A percentile compares a stretch with the other conserved stretches of the same genome.
phyloP scores from a whole-genome alignment of 1,140 invertebrate species.

The Phenacoccus solenopsis region DNA sequence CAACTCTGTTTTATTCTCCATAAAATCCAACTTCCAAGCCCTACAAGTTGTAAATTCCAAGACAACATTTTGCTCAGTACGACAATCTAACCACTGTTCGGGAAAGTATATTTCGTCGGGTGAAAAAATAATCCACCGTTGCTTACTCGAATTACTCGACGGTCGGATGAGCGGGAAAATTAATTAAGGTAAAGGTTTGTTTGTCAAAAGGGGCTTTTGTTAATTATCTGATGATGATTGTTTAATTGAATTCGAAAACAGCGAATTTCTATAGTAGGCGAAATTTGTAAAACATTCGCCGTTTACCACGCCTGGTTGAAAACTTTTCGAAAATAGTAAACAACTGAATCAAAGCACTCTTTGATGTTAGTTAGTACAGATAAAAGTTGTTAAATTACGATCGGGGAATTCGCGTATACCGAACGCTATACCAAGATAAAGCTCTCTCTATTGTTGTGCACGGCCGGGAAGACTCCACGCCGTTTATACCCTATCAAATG shows the following conservation, averaged over 20 bases:
- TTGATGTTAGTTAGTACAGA: constrained; percentile 2
- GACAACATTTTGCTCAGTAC: too few relatives aligned
- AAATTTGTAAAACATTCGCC: not conserved
- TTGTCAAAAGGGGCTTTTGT: constrained; percentile 1
- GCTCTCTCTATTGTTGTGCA: not conserved
- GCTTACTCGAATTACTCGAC: not conserved
- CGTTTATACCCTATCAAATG: not conserved
- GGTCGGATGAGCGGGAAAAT: not conserved
- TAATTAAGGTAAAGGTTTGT: constrained; percentile 3
- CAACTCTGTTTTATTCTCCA: too few relatives aligned
- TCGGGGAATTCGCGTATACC: not conserved
- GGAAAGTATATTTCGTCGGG: too few relatives aligned
- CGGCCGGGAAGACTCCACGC: too few relatives aligned
- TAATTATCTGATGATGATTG: constrained; percentile 3
- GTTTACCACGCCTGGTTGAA: not conserved
- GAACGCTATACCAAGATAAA: not conserved
- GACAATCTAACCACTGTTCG: too few relatives aligned
- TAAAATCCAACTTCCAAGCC: too few relatives aligned
- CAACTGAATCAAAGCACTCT: not conserved
- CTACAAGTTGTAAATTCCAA: too few relatives aligned
- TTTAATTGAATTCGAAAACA: not conserved
- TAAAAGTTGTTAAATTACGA: constrained; percentile 3
- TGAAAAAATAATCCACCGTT: too few relatives aligned
- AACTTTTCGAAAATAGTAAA: constrained; percentile 3
- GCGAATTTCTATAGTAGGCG: not conserved